Conservation (phyloP, 2,113 vertebrate species). For the Noctilio leporinus region DNA sequence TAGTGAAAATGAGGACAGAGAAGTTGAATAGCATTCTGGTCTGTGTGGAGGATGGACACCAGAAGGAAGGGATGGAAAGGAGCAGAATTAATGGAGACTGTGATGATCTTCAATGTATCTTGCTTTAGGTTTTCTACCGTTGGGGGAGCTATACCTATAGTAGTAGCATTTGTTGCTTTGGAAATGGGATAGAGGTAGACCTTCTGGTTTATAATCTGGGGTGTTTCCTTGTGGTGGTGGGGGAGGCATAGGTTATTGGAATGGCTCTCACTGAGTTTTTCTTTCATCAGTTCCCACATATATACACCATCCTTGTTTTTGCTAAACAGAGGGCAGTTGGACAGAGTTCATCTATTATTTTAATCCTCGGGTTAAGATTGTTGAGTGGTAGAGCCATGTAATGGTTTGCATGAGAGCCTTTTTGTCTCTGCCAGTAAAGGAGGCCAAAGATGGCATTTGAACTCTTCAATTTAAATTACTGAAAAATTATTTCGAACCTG, state of each 20-base stretch:
- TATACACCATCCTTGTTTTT: background rate
- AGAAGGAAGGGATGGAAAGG: conserved; percentile 12
- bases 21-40: conserved; percentile 60
- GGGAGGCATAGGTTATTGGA: background rate
- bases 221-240: background rate
- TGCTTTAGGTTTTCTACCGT: background rate
- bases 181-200: background rate
- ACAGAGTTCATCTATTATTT: background rate
- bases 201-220: background rate
- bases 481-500: background rate
- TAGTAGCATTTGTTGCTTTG: background rate
- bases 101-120: background rate
- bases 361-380: background rate
- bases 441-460: background rate
- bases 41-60: conserved; percentile 19
- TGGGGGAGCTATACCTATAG: background rate
- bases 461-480: background rate
- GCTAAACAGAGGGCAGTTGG: background rate
- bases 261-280: background rate
- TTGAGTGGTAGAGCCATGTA: background rate
- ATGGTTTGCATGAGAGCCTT: background rate
- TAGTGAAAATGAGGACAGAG: conserved; percentile 67
- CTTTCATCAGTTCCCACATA: background rate
- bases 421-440: background rate
- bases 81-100: background rate